Evolutionary conservation across 2,888 invertebrate species (phyloP).

Genomic region (Agrotis ipsilon): DNA sequence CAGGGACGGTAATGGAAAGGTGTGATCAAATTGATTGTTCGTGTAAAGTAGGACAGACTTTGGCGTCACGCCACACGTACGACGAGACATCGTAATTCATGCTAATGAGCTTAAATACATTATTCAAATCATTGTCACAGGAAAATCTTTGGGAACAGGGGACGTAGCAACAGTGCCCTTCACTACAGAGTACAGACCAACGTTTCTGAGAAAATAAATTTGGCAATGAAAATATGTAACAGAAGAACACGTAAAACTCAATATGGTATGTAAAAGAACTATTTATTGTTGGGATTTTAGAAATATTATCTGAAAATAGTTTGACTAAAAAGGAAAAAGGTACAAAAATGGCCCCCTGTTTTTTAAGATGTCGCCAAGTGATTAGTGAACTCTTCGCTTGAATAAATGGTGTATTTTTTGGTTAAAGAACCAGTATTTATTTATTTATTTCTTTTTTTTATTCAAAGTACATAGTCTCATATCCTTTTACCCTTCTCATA

Average conservation of each 20-base stretch:
- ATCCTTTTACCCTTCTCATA: no score
- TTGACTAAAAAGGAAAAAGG: background rate
- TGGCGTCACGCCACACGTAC: slow-evolving; percentile 22
- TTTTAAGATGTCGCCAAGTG: no score
- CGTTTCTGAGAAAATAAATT: slow-evolving; percentile 13
- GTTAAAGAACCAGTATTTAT: no score
- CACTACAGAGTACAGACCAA: slow-evolving; percentile 14
- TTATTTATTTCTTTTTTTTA: no score
- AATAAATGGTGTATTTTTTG: no score
- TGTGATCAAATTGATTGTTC: slow-evolving; percentile 22
- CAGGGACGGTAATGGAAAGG: background rate
- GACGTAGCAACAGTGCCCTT: slow-evolving; percentile 34
- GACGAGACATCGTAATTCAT: slow-evolving; percentile 37
- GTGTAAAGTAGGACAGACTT: slow-evolving; percentile 37
- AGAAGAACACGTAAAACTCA: slow-evolving; percentile 1
- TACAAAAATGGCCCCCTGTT: background rate
- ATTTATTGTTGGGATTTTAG: slow-evolving; percentile 7
- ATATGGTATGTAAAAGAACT: background rate
- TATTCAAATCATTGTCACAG: slow-evolving; percentile 43
- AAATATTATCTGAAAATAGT: background rate
- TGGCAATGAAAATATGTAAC: background rate
- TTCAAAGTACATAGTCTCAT: no score
- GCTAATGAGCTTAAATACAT: slow-evolving; percentile 52
- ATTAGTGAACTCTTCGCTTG: no score
- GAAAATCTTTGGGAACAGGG: slow-evolving; percentile 8